Base-by-base conservation (phyloP, 2,888 invertebrate species). In the Parasteatoda lunata region DNA sequence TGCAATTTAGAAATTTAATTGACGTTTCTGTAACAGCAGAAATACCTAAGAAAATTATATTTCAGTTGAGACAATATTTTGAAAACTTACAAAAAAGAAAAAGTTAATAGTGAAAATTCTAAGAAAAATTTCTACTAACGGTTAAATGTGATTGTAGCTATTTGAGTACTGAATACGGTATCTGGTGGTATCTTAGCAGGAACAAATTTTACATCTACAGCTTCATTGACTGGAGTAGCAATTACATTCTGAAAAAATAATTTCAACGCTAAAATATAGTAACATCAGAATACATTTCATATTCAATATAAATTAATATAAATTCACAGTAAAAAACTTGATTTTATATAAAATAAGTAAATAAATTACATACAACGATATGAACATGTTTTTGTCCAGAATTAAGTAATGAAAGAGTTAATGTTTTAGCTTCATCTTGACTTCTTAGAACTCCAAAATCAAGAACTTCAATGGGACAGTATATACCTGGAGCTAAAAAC, bases 361-460 rank as follows among this genome's bases (percentile, higher is more conserved):
- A 59, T 13, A 5, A 48, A 68, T 65, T 30, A 91, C 93, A 91
- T 91, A 94, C 94, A 91, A 94, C 94, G 90, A 96, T 93, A 91
- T 94, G 94, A 81, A 96, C 93, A 87, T 95, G 93, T 91, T 94
- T 94, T 89, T 94, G 94, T 82, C 95, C 94, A 65, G 95, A 95
- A 91, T 95, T 96, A 90, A 94, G 93, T 71, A 96, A 94, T 91
- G 93, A 94, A 90, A 95, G 93, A 90, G 94, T 94, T 88, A 94
- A 92, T 83, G 93, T 93, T 91, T 93, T 94, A 8, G 95, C 94
- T 76, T 93, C 93, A 88, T 92, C 91, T 91, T 96, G 95, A 51
- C 95, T 95, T 76, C 96, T 95, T 76, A 96, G 93, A 88, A 96
- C 94, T 54, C 97, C 97, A 92, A 97, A 97, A 92, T 97, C 96